A percentile compares a stretch with the other conserved stretches of the same genome.
Evolutionary conservation across 2,113 vertebrate species (phyloP).

Genomic region (Eretmodus cyanostictus): DNA sequence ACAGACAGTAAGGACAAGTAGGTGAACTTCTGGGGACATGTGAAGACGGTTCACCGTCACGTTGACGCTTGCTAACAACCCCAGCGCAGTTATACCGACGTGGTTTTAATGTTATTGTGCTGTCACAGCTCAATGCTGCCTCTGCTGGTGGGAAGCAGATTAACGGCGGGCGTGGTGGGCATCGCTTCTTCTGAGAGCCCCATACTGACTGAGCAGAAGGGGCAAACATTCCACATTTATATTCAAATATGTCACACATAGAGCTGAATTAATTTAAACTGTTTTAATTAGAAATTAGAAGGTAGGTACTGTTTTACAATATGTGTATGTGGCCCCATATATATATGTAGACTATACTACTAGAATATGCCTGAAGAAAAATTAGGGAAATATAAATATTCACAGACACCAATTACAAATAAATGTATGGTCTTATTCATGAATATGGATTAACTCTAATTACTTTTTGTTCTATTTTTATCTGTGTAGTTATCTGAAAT

Average conservation of each 20-base stretch:
- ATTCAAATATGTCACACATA: neutral
- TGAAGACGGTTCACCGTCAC: fast-evolving
- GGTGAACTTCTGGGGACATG: neutral
- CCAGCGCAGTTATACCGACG: fast-evolving
- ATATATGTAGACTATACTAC: neutral
- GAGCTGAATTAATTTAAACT: neutral
- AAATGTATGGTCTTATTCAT: neutral
- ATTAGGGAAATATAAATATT: neutral
- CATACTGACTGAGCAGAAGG: neutral
- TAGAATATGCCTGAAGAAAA: neutral
- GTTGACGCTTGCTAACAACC: neutral
- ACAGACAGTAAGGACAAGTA: neutral
- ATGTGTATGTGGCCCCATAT: neutral
- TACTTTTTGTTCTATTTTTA: neutral
- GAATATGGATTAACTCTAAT: neutral
- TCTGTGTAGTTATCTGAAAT: neutral
- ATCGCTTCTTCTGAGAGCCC: neutral
- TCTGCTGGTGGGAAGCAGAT: neutral
- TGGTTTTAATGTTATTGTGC: neutral
- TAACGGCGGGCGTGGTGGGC: neutral
- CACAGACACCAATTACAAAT: neutral
- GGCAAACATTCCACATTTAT: neutral
- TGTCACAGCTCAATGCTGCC: neutral
- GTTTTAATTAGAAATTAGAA: neutral
- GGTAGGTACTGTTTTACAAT: neutral